Evolutionary conservation across 2,797 vertebrate species (phyloP), one percentile per base, ranked within the genome.

Genomic region (Synaphobranchus kaupii): DNA sequence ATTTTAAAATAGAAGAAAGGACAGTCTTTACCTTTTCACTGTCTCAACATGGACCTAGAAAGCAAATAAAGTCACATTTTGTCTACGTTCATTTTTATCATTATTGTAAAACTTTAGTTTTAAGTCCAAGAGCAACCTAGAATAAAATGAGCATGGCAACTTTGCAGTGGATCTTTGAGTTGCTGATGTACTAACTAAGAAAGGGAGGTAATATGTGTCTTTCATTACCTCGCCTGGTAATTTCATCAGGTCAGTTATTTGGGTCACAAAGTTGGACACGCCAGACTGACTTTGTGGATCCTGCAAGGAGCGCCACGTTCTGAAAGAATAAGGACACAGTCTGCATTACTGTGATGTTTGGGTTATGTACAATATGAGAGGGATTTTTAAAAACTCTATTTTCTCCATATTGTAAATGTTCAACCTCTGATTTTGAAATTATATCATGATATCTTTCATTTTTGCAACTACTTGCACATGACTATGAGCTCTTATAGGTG

Each of bases 1-100:
- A 39, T 39, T 56, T 56, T 56, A 15, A 56, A 66, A 66, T 66
- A 7, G 25, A 66, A 28, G 25, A n/a, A 66, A 66, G 8, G 0
- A 66, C 20, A 1, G 15, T 73, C 4, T 89, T 58, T 93, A 96
- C 96, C 92, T 95, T 86, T 90, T 95, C 68, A 66, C 63, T 66
- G 63, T 66, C 1, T 66, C 63, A 66, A 6, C 63, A 66, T 66
- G 63, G n/a, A 66, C 63, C 63, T 66, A n/a, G 63, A 66, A 66
- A 66, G 25, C 13, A 66, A 66, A 66, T 12, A 66, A 9, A n/a
- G 63, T 66, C 7, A 56, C 15, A 66, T 66, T 66, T 66, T 4
- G n/a, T 25, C 63, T 4, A 66, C 1, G 22, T 25, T 25, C 22
- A 28, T 66, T 25, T 66, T 66, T n/a, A 9, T n/a, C 1, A 25